Conservation (phyloP, 2,113 vertebrate genomes). For the Lasiurus cinereus region DNA sequence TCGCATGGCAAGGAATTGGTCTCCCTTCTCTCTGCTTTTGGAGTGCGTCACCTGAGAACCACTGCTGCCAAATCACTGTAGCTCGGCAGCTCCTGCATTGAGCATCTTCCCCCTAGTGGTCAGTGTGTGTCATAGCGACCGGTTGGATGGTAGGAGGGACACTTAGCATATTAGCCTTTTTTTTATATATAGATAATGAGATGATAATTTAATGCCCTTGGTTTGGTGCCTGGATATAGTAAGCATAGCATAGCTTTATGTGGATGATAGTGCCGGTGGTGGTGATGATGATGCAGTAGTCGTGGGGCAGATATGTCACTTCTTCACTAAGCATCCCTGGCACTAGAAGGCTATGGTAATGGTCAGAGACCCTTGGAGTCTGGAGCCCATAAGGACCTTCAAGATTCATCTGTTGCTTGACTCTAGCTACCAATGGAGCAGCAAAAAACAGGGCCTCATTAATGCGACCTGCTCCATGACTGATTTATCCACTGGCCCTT, state of each 20-base stretch:
- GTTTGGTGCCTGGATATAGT: background rate
- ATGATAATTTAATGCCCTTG: background rate
- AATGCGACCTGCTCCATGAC: fast-evolving
- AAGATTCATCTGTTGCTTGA: background rate
- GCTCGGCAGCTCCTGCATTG: no score
- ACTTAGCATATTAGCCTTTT: no score
- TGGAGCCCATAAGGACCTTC: background rate
- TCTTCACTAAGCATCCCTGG: background rate
- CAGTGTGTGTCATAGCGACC: no score
- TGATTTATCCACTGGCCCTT: slow-evolving; percentile 34
- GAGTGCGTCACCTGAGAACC: no score
- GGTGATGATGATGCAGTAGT: background rate
- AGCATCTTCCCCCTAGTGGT: no score
- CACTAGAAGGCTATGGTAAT: background rate
- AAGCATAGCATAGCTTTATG: background rate
- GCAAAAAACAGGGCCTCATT: background rate
- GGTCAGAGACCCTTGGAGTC: background rate
- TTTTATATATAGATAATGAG: background rate
- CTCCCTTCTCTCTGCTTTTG: no score
- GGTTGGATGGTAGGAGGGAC: no score
- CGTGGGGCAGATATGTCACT: background rate
- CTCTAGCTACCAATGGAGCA: background rate
- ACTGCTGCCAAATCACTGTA: no score
- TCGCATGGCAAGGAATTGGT: no score
- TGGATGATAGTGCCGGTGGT: background rate